Conservation (phyloP, 2,888 invertebrate species). For the Sinodicranocentrus sp. region DNA sequence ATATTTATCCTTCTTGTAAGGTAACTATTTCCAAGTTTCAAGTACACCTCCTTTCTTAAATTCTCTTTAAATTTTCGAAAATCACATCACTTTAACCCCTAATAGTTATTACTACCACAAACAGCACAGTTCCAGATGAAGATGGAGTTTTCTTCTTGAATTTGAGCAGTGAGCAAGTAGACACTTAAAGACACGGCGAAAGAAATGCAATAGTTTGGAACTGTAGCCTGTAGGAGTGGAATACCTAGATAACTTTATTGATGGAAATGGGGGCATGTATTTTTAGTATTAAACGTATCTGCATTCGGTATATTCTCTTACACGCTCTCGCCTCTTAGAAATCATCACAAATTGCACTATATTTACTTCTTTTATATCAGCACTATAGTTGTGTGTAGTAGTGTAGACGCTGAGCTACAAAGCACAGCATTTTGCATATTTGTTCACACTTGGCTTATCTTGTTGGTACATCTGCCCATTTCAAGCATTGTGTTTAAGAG, state of each 20-base stretch:
- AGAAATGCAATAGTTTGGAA: background rate
- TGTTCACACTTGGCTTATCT: background rate
- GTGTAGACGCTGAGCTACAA: background rate
- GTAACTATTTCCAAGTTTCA: too few relatives aligned
- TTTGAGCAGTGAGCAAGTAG: background rate
- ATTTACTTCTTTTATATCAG: background rate
- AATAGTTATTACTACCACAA: background rate
- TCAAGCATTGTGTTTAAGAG: too few relatives aligned
- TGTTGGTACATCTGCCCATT: too few relatives aligned
- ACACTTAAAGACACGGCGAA: background rate
- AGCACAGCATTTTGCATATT: background rate
- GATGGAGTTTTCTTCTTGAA: background rate
- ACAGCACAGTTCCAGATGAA: background rate
- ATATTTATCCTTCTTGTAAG: too few relatives aligned
- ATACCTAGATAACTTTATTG: background rate
- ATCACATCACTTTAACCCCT: too few relatives aligned
- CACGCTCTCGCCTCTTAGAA: background rate
- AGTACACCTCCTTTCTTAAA: too few relatives aligned
- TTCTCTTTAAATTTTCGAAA: too few relatives aligned
- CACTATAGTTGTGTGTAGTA: background rate
- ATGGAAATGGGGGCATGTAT: constrained; percentile 49
- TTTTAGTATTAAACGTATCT: constrained; percentile 56
- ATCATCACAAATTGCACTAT: background rate
- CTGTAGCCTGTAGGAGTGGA: background rate
- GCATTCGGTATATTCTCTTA: background rate